Evolutionary conservation across 2,888 invertebrate species (phyloP), one percentile per base, ranked within the genome.

Genomic region (Dryocosmus kuriphilus): DNA sequence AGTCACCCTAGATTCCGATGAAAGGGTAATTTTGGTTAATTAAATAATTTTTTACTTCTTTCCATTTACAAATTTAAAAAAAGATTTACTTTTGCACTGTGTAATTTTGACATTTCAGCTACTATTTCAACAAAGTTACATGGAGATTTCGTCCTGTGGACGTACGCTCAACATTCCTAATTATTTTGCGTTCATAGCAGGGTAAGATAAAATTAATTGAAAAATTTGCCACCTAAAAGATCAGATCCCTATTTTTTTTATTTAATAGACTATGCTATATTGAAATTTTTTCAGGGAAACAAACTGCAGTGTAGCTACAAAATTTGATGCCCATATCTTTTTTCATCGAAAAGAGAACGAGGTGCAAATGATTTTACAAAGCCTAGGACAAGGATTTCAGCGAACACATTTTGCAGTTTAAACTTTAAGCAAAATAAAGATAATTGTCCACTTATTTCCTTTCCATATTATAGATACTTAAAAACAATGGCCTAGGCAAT

Each of bases 91-190:
- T 55, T 22, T 16, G 16, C 5, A 22, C 3, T 55, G 0, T 55
- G n/a, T 22, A 22, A 55, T 22, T 22, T 55, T 55, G 8, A 22
- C 80, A 74, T 90, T 92, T 79, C 87, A 94, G 94, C 83, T 93
- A 16, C 81, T 94, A 32, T 88, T 93, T 80, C 92, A 93, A 77
- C 94, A 94, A 88, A 93, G 93, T 71, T 95, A 94, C 86, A 94
- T 95, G 92, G 94, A 94, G 88, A 94, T 95, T 81, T 94, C 94
- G 1, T 93, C 94, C 0, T 95, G 95, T 90, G 94, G 94, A 19
- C 92, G 94, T 76, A 92, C 93, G 16, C 91, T 92, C 7, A 92
- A 92, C 82, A 92, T 92, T 85, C 92, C 93, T 19, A 90, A 93
- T 84, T 92, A 94, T 87, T 94, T 94, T 89, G 94, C 94, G 35